Percentiles rank a stretch among this genome's conserved stretches.
These are phyloP conservation scores for Agrilus mali DNA, from an alignment of 2,888 invertebrate genomes.

Conservation along the genomic window DNA sequence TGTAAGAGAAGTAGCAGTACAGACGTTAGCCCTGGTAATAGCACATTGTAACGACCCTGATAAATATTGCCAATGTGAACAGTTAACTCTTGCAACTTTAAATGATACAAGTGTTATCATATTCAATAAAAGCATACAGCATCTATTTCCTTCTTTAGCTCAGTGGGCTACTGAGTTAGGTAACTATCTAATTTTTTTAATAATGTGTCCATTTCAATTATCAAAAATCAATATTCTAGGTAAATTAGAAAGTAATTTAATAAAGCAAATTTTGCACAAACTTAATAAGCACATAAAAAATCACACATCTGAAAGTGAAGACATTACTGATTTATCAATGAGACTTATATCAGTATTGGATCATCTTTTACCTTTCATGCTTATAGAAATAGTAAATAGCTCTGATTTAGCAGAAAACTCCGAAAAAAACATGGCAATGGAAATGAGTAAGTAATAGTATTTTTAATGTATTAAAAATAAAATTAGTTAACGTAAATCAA, in stretches of 20 bases:
- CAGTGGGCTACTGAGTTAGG: constrained; percentile 43
- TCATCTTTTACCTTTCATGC: constrained; percentile 31
- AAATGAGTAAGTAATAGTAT: constrained; percentile 24
- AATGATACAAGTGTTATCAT: constrained; percentile 43
- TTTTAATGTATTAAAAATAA: no score
- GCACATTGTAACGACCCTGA: constrained; percentile 51
- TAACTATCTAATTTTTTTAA: constrained; percentile 10
- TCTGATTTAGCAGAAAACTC: constrained; percentile 25
- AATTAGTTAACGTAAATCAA: no score
- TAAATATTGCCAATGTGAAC: constrained; percentile 48
- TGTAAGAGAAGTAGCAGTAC: constrained; percentile 48
- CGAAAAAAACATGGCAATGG: constrained; percentile 26
- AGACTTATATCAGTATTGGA: constrained; percentile 27
- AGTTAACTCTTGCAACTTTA: constrained; percentile 44
- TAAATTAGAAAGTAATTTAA: constrained; percentile 40
- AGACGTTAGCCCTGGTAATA: constrained; percentile 46
- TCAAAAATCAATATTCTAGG: constrained; percentile 23
- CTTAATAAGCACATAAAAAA: constrained; percentile 27
- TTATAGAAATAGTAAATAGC: constrained; percentile 28
- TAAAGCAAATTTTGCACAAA: constrained; percentile 30
- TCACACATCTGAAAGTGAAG: constrained; percentile 22
- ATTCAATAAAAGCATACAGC: constrained; percentile 37
- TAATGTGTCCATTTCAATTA: background rate
- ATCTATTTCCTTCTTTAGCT: constrained; percentile 49
- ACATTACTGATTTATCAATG: constrained; percentile 24